A percentile compares a stretch with the other conserved stretches of the same genome.
Evolutionary conservation across 2,113 vertebrate genomes (phyloP).

Genomic region (Myotis yumanensis): DNA sequence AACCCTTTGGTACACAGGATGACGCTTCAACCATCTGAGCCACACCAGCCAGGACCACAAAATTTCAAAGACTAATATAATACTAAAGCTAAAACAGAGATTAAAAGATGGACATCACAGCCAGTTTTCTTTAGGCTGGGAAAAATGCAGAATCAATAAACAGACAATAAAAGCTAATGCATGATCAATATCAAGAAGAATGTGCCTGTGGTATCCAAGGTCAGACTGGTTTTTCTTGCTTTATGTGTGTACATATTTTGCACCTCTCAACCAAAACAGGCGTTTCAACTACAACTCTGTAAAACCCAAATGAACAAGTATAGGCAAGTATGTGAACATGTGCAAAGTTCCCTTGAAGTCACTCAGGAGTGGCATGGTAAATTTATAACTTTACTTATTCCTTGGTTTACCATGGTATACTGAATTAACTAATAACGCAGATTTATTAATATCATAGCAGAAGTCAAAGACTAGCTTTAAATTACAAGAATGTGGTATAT

Average conservation of each 20-base stretch:
- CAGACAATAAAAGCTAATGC: constrained; percentile 41
- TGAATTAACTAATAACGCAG: neutral
- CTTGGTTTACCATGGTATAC: constrained; percentile 14
- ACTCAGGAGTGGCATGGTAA: neutral
- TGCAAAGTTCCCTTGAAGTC: constrained; percentile 38
- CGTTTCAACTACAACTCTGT: constrained; percentile 52
- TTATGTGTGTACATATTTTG: neutral
- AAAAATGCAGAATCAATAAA: constrained; percentile 36
- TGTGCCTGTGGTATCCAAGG: neutral
- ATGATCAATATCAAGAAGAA: constrained; percentile 11
- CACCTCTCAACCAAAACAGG: constrained; percentile 41
- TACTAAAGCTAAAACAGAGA: constrained; percentile 26
- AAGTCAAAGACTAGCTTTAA: constrained; percentile 36
- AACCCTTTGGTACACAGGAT: neutral
- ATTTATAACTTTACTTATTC: neutral
- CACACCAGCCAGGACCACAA: neutral
- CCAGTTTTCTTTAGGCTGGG: constrained; percentile 16
- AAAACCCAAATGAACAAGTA: constrained; percentile 44
- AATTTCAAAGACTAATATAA: constrained; percentile 33
- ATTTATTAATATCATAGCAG: neutral
- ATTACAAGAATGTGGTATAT: neutral
- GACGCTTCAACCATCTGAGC: neutral
- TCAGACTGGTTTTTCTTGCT: constrained; percentile 59
- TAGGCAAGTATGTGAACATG: constrained; percentile 11
- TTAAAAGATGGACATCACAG: neutral